Evolutionary conservation across 1,140 invertebrate species (phyloP).

Genomic region (Aricia agestis): DNA sequence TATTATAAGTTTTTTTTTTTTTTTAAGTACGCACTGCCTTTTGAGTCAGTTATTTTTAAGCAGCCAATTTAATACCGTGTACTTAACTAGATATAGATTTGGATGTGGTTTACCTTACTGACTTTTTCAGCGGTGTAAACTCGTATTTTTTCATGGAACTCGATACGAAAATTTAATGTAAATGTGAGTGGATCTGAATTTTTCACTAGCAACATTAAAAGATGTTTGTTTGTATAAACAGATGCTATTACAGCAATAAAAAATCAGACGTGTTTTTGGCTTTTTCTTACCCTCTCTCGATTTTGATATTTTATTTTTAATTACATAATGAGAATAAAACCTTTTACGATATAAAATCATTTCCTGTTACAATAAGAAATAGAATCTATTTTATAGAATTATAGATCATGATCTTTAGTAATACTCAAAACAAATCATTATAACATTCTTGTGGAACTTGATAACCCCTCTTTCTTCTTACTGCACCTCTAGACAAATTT

Average conservation of each 20-base stretch:
- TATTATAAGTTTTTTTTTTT: constrained; percentile 55
- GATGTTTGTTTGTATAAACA: constrained; percentile 70
- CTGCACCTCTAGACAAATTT: too few species aligned
- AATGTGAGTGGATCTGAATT: constrained; percentile 57
- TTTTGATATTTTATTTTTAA: too few species aligned
- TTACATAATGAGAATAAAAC: too few species aligned
- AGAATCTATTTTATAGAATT: too few species aligned
- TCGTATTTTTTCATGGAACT: constrained; percentile 58
- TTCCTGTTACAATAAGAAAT: too few species aligned
- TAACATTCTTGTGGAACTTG: too few species aligned
- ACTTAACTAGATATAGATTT: constrained; percentile 50
- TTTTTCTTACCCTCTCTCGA: neutral
- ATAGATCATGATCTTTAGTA: too few species aligned
- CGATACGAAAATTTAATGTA: constrained; percentile 37
- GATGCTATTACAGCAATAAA: constrained; percentile 75
- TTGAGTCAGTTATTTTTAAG: constrained; percentile 35
- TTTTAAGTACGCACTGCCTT: constrained; percentile 51
- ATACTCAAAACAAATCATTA: too few species aligned
- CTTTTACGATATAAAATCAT: too few species aligned
- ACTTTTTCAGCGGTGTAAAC: constrained; percentile 43
- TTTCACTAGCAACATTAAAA: constrained; percentile 64
- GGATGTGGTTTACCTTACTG: constrained; percentile 43
- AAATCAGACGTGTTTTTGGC: constrained; percentile 49
- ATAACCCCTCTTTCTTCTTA: too few species aligned
- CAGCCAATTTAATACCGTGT: neutral